Percentiles rank a stretch among this genome's conserved stretches.
Evolutionary conservation across 1,140 invertebrate species (phyloP).

Genomic region (Drosophila cardini): DNA sequence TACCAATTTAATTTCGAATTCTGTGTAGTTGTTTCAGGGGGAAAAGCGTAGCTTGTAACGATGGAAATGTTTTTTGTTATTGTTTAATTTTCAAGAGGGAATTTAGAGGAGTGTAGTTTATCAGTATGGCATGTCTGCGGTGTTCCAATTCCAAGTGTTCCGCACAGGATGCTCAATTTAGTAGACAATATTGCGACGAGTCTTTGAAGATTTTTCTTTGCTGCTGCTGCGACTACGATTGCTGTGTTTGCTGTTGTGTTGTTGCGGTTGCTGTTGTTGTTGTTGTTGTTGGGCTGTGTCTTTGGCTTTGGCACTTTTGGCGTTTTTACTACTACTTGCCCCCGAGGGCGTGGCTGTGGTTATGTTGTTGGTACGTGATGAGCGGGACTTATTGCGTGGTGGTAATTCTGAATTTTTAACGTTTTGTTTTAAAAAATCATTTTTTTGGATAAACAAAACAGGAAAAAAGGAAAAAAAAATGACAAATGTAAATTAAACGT

Average conservation of each 20-base stretch:
- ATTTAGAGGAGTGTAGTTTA: constrained; percentile 22
- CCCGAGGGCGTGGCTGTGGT: constrained; percentile 66
- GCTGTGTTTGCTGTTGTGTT: constrained; percentile 47
- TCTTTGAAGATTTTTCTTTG: constrained; percentile 66
- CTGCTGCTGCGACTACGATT: constrained; percentile 64
- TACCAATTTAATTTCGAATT: constrained; percentile 67
- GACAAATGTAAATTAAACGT: constrained; percentile 56
- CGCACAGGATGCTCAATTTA: constrained; percentile 19
- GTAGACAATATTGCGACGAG: constrained; percentile 79
- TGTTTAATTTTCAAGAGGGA: background rate
- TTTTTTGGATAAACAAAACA: constrained; percentile 38
- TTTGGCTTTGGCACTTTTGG: constrained; percentile 75
- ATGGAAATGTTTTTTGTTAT: background rate
- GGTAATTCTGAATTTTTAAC: constrained; percentile 74
- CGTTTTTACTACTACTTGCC: constrained; percentile 63
- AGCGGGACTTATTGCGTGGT: constrained; percentile 83
- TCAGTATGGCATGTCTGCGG: constrained; percentile 56
- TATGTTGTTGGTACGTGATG: constrained; percentile 73
- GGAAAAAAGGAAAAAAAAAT: constrained; percentile 54
- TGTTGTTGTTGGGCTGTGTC: constrained; percentile 59
- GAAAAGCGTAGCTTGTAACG: constrained; percentile 15
- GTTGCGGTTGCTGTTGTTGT: constrained; percentile 58
- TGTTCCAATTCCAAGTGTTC: constrained; percentile 28
- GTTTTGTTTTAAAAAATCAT: background rate
- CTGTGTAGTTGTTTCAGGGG: constrained; percentile 41